Conservation (phyloP, 1,140 invertebrate species). For the Gryllus bimaculatus region DNA sequence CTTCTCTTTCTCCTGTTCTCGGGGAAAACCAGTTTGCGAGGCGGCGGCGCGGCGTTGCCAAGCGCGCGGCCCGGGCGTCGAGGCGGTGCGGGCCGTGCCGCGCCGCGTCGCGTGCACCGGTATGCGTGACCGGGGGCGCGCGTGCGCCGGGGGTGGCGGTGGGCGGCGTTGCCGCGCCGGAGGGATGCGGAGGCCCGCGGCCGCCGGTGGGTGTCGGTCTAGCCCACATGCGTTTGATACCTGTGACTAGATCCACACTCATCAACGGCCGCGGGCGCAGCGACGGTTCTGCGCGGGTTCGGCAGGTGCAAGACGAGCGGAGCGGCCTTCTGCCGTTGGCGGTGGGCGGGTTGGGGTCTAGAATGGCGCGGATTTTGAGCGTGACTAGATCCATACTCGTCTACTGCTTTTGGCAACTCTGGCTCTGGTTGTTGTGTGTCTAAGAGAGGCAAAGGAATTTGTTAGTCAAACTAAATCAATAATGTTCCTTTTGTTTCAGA, state of each 20-base stretch:
- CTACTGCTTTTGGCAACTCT: conserved; percentile 18
- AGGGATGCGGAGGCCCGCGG: neutral
- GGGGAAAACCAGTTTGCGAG: conserved; percentile 12
- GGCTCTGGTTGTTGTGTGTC: neutral
- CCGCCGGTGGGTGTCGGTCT: conserved; percentile 59
- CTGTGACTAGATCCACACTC: conserved; percentile 77
- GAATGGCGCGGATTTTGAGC: conserved; percentile 10
- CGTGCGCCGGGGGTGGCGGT: neutral
- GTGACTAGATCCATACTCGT: conserved; percentile 27
- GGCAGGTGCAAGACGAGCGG: neutral
- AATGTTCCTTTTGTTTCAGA: neutral
- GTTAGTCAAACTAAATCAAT: neutral
- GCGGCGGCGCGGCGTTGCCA: conserved; percentile 10
- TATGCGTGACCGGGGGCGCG: too few relatives aligned
- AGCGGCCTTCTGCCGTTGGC: neutral
- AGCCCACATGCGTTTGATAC: conserved; percentile 50
- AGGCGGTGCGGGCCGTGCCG: too few relatives aligned
- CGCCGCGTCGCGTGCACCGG: too few relatives aligned
- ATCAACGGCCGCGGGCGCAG: conserved; percentile 51
- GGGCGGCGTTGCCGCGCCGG: too few relatives aligned
- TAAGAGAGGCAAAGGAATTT: too few relatives aligned
- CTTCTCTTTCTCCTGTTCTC: too few relatives aligned
- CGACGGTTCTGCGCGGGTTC: neutral
- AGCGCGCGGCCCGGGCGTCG: neutral
- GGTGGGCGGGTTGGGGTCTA: conserved; percentile 23